These are phyloP conservation scores for Dipodomys stephensi DNA, from an alignment of 2,113 vertebrate genomes.

Conservation along the genomic window DNA sequence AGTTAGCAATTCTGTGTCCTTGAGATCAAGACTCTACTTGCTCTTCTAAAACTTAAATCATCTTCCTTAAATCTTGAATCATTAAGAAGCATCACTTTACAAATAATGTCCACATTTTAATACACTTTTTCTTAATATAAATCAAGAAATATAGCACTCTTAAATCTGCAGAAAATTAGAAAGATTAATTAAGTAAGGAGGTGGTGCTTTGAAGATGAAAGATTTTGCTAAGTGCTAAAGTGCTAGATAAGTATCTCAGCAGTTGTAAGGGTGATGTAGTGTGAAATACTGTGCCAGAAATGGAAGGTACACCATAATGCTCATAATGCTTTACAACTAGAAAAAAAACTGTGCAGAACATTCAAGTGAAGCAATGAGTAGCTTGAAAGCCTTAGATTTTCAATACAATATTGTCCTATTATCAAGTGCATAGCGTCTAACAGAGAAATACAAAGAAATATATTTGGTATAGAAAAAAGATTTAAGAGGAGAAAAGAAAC, in stretches of 20 bases:
- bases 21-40: background rate
- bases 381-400: constrained; percentile 8
- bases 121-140: constrained; percentile 26
- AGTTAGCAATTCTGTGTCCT: background rate
- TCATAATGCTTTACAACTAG: background rate
- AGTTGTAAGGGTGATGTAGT: background rate
- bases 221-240: constrained; percentile 11
- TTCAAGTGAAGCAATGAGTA: background rate
- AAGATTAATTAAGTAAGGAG: constrained; percentile 58
- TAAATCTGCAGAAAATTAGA: constrained; percentile 38
- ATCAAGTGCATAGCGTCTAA: background rate
- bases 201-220: constrained; percentile 53
- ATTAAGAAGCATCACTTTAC: constrained; percentile 1
- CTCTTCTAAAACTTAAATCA: background rate
- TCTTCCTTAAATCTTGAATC: constrained; percentile 12
- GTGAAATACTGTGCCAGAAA: background rate
- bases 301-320: background rate
- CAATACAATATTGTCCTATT: constrained; percentile 4
- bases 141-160: background rate
- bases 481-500: background rate
- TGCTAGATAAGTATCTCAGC: background rate
- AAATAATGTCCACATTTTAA: constrained; percentile 26
- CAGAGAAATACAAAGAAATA: background rate
- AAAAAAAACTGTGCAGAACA: constrained; percentile 27
- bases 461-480: background rate